phyloP scores from a whole-genome alignment of 2,797 vertebrate species.

The Notamacropus eugenii region DNA sequence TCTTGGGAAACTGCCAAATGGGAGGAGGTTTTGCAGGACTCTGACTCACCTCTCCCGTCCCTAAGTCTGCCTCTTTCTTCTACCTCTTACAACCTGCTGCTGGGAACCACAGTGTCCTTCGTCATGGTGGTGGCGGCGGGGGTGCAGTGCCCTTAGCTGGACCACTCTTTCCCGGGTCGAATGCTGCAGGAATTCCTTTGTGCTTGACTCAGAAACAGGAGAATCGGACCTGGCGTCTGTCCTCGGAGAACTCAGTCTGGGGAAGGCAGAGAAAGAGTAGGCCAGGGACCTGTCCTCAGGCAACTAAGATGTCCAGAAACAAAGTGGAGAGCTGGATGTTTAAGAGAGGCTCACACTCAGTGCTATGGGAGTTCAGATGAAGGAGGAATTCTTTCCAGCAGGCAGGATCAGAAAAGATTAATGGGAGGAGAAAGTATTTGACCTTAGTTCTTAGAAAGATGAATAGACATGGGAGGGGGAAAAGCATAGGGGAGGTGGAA shows the following conservation, averaged over 20 bases:
- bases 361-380: neutral
- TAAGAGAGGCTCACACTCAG: neutral
- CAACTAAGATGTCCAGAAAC: neutral
- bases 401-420: too few relatives aligned
- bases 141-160: neutral
- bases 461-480: neutral
- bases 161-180: neutral
- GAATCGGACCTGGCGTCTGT: neutral
- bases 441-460: neutral
- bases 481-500: neutral
- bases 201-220: neutral
- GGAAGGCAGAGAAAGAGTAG: neutral
- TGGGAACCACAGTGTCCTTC: too few relatives aligned
- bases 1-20: neutral
- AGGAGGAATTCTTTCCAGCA: neutral
- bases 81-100: neutral
- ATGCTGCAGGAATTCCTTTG: neutral
- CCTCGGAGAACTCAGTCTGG: neutral
- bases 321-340: neutral
- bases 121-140: too few relatives aligned
- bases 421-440: too few relatives aligned
- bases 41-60: neutral
- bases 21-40: neutral
- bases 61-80: neutral
- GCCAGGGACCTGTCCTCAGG: neutral